Evolutionary conservation across 2,888 invertebrate species (phyloP).

Genomic region (Zeuzera pyrina): DNA sequence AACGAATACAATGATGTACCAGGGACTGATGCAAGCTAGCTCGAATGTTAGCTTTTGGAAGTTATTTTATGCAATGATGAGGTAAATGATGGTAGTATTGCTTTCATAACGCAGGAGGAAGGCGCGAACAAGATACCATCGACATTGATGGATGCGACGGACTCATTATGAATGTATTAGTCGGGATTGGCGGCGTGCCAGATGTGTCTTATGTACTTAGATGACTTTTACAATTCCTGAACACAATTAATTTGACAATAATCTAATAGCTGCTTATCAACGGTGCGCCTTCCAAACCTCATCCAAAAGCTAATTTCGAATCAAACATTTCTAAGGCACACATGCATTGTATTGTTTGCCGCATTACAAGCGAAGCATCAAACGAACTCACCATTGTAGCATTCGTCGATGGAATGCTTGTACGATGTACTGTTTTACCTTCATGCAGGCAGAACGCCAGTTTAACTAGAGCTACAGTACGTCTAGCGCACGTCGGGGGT

Average conservation of each 20-base stretch:
- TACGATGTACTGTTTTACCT: too few relatives aligned
- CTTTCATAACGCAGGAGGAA: conserved; percentile 16
- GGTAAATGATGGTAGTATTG: conserved; percentile 14
- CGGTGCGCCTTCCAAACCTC: conserved; percentile 9
- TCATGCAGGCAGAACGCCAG: conserved; percentile 58
- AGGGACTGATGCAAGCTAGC: conserved; percentile 8
- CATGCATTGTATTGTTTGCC: not conserved
- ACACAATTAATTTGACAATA: too few relatives aligned
- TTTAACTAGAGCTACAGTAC: conserved; percentile 57
- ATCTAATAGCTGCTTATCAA: conserved; percentile 4
- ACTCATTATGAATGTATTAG: conserved; percentile 24
- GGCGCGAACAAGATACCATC: conserved; percentile 16
- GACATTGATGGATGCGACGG: conserved; percentile 38
- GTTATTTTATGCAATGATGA: conserved; percentile 9
- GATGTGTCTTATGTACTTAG: conserved; percentile 2
- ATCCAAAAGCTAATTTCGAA: conserved; percentile 35
- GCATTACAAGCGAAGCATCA: conserved; percentile 35
- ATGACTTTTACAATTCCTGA: not conserved
- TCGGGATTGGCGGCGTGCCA: conserved; percentile 30
- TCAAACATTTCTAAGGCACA: conserved; percentile 4
- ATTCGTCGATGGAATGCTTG: conserved; percentile 68
- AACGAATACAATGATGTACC: conserved; percentile 11
- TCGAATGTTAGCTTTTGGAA: conserved; percentile 9
- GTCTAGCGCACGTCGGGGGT: conserved; percentile 50
- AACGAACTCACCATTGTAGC: conserved; percentile 57